Evolutionary conservation across 35 echinoderm and acorn worm species (phyloP), one percentile per base, ranked within the genome.

Genomic region (Hemicentrotus pulcherrimus): DNA sequence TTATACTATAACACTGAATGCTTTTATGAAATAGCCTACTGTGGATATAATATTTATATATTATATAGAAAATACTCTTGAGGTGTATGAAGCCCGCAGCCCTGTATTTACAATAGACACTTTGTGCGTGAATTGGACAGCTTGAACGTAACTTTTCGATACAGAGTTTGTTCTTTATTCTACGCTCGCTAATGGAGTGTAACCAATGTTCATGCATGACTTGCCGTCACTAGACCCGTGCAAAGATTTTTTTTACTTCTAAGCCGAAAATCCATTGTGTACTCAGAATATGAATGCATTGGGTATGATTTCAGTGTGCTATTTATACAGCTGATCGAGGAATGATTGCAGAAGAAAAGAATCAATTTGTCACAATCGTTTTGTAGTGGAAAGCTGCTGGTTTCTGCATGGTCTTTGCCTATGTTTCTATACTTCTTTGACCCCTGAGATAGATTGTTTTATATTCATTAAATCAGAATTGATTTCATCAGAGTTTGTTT

Each of bases 261-360:
- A n/a, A 78, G 65, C 65, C 19, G 65, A 78, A 78, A 78, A 78
- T 78, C 65, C 65, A 78, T 78, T 78, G 65, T 78, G 65, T 78
- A 28, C 24, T 22, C 15, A 78, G 28, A 78, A 28, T 78, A 78
- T 78, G 65, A 78, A 28, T 78, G 50, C 50, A 12, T 11, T 55
- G 18, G 24, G 18, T n/a, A 28, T 78, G 65, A 78, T 78, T 28
- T 22, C 16, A 0, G 65, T 28, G 15, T 78, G 65, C 28, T 78
- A 78, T 78, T 78, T 78, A 4, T 22, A 78, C 65, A 78, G 65
- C 65, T 78, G 65, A 78, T 78, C 5, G 6, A 78, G 6, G n/a
- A 78, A 78, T 78, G 65, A 78, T 78, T 78, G 65, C n/a, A 55
- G 50, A 55, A 55, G 50, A 55, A 55, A 55, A 13, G 65, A 28